Evolutionary conservation across 2,797 vertebrate species (phyloP), one percentile per base, ranked within the genome.

Genomic region (Malacoctenus gilli): DNA sequence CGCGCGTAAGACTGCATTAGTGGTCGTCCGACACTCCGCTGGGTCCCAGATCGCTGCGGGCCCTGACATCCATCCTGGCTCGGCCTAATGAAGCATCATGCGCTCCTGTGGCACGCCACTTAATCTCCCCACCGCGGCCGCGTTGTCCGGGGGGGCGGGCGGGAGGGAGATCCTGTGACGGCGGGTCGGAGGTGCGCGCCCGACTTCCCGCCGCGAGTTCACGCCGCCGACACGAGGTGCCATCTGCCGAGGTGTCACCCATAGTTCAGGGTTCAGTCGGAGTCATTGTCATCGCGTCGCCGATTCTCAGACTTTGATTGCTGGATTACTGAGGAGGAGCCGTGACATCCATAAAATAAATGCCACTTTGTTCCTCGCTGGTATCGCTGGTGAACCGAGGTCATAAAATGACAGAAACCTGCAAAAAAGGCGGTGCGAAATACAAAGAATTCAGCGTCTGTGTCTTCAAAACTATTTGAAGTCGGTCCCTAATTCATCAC

Each of bases 21-120:
- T 74, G 72, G 65, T 76, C 71, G 59, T 80, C 82, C 47, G 59
- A 75, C 76, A 75, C 68, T 61, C 73, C 57, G 12, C 54, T 56
- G 59, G 72, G 59, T 70, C 63, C 72, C 64, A 62, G 65, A 83
- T 82, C 75, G 84, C 82, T 82, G 43, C 38, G 20, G 83, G 84
- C 83, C 37, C 59, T 75, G 69, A 74, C 74, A 75, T 87, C 79
- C 71, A 69, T 85, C 72, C 84, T 83, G 56, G 68, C 77, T 64
- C 67, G 72, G 79, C 71, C 79, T 86, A 87, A 88, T 88, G 86
- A 89, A 85, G 86, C 86, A 60, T 76, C 38, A 38, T 77, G 80
- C 79, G 58, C 75, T 83, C 70, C 68, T 39, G 67, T 75, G 85
- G 79, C 82, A 76, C 70, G 60, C 71, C 85, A 85, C 81, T 89